phyloP scores from a whole-genome alignment of 2,888 invertebrate species.

The Trissolcus japonicus region DNA sequence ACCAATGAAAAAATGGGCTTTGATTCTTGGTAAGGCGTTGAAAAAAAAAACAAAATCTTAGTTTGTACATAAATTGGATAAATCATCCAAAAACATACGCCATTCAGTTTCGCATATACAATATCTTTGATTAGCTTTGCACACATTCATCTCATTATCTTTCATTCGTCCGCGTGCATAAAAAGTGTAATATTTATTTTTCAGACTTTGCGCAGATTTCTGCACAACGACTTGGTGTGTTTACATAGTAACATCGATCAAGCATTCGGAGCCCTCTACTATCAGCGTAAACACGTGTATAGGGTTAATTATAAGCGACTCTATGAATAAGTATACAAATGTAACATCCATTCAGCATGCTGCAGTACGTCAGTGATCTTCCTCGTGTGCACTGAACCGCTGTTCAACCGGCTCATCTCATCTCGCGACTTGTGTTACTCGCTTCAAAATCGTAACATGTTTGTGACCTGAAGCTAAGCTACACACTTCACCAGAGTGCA shows the following conservation, averaged over 20 bases:
- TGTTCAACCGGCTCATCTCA: constrained; percentile 25
- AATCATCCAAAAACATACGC: no score
- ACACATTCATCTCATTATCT: no score
- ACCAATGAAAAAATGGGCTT: no score
- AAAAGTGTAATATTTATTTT: constrained; percentile 1
- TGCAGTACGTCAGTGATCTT: constrained; percentile 58
- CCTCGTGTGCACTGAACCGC: constrained; percentile 52
- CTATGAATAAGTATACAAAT: constrained; percentile 57
- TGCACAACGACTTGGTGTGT: constrained; percentile 20
- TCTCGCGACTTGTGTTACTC: constrained; percentile 30
- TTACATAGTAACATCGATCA: constrained; percentile 57
- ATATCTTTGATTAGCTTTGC: no score
- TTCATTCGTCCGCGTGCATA: no score
- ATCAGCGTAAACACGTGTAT: constrained; percentile 54
- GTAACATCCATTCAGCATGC: constrained; percentile 54
- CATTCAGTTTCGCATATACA: no score
- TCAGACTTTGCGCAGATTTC: not conserved
- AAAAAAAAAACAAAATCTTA: no score
- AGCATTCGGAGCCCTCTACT: constrained; percentile 48
- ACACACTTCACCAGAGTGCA: constrained; percentile 14
- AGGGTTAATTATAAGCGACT: constrained; percentile 52
- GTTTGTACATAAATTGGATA: no score
- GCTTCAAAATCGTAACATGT: constrained; percentile 44
- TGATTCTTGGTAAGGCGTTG: no score
- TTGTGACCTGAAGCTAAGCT: constrained; percentile 37